Evolutionary conservation across 2,113 vertebrate genomes (phyloP).

Genomic region (Caranx ignobilis): DNA sequence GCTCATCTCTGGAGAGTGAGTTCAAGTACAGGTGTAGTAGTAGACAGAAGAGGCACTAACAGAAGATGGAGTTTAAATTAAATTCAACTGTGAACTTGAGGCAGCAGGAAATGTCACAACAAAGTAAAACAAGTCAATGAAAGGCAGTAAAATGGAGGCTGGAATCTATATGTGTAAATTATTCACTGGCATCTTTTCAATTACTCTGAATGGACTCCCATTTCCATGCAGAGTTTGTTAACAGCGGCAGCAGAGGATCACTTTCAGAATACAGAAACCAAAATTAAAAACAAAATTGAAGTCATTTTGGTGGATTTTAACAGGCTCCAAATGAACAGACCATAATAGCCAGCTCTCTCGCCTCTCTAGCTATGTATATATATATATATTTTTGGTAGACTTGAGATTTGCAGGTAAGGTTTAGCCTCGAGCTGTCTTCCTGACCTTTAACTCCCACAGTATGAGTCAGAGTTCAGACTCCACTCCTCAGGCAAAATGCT

Average conservation of each 20-base stretch:
- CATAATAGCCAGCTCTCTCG: not conserved
- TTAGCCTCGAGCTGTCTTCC: conserved; percentile 16
- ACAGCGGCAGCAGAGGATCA: conserved; percentile 15
- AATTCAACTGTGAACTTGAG: conserved; percentile 11
- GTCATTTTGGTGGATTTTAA: not conserved
- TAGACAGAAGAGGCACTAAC: conserved; percentile 21
- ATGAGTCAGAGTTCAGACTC: conserved; percentile 18
- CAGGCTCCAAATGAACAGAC: not conserved
- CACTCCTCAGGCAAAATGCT: conserved; percentile 10
- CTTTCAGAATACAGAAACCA: conserved; percentile 3
- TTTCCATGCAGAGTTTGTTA: conserved; percentile 7
- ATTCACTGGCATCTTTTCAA: conserved; percentile 9
- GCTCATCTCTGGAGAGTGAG: conserved; percentile 39
- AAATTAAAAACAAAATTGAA: not conserved
- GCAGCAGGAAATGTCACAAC: conserved; percentile 13
- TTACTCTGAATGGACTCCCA: conserved; percentile 7
- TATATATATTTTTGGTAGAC: not conserved
- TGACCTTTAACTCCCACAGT: conserved; percentile 18
- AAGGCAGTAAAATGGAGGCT: not conserved
- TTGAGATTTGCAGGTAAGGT: not conserved
- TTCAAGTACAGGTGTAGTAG: conserved; percentile 47
- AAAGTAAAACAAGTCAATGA: conserved; percentile 28
- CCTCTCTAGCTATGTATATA: not conserved
- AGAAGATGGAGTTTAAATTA: conserved; percentile 18
- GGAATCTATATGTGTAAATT: conserved; percentile 15